phyloP scores from a whole-genome alignment of 2,113 vertebrate species.

The Aspidoscelis tigris region DNA sequence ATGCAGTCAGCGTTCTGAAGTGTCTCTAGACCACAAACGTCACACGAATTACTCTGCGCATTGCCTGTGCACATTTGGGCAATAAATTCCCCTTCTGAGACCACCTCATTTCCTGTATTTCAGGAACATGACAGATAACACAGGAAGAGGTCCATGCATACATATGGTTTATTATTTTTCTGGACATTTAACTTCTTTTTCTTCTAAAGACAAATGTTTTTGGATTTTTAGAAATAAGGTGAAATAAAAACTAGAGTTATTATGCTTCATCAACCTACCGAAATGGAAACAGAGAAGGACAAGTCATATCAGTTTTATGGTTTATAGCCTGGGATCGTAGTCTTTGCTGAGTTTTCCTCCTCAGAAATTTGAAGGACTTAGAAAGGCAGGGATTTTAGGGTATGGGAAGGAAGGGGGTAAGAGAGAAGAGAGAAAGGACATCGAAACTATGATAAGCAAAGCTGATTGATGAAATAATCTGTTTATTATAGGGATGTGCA shows the following conservation, averaged over 20 bases:
- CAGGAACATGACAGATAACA: background rate
- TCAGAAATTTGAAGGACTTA: too few relatives aligned
- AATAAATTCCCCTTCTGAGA: conserved; percentile 10
- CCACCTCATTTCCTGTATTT: conserved; percentile 22
- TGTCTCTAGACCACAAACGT: background rate
- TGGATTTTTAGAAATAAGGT: too few relatives aligned
- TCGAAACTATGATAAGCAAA: too few relatives aligned
- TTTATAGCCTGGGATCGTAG: too few relatives aligned
- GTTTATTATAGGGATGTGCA: too few relatives aligned
- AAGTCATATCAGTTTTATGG: background rate
- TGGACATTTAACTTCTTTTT: background rate
- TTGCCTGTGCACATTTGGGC: background rate
- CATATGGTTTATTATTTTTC: background rate
- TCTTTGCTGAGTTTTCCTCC: too few relatives aligned
- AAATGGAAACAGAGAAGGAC: background rate
- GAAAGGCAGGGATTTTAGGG: too few relatives aligned
- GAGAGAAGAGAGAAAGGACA: too few relatives aligned
- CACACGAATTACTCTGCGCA: background rate
- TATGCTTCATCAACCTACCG: background rate
- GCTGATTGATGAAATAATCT: too few relatives aligned
- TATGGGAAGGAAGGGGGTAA: too few relatives aligned
- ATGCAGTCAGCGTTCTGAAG: background rate
- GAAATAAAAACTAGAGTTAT: background rate
- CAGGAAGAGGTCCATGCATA: background rate
- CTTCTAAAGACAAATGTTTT: too few relatives aligned